Conservation (phyloP, 2,888 invertebrate species). For the Diabrotica balteata region DNA sequence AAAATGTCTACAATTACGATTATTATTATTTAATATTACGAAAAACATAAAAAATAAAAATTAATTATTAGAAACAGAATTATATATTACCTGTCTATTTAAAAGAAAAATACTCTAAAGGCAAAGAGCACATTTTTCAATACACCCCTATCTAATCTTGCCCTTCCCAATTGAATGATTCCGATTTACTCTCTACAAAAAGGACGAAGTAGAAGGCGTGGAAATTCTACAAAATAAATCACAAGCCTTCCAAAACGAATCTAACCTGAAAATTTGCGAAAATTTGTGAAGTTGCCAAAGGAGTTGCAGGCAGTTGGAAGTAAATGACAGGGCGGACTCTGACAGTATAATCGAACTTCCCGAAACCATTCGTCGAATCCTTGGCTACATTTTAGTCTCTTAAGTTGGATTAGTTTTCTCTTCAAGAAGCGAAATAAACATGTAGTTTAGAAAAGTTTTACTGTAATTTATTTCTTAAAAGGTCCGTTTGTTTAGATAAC, state of each 20-base stretch:
- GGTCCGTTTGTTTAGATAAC: no score
- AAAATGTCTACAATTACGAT: no score
- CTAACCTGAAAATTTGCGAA: conserved; percentile 37
- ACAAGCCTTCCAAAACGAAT: conserved; percentile 28
- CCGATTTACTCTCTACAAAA: conserved; percentile 28
- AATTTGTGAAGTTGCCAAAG: conserved; percentile 30
- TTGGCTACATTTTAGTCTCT: conserved; percentile 20
- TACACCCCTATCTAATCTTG: conserved; percentile 1
- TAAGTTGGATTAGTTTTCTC: conserved; percentile 24
- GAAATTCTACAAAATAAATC: conserved; percentile 33
- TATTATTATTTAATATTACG: no score
- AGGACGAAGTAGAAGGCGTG: conserved; percentile 25
- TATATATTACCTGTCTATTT: no score
- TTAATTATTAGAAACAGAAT: no score
- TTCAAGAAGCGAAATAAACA: conserved; percentile 14
- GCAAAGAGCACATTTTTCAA: no score
- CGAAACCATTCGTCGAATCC: conserved; percentile 23
- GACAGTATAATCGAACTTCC: conserved; percentile 28
- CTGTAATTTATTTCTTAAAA: no score
- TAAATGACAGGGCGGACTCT: conserved; percentile 33
- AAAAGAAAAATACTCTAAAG: no score
- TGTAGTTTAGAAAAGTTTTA: background rate
- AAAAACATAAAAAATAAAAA: no score
- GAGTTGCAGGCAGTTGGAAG: conserved; percentile 22
- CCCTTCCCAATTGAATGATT: conserved; percentile 26